Conservation (phyloP, 2,797 vertebrate genomes). For the Lacerta viridis region DNA sequence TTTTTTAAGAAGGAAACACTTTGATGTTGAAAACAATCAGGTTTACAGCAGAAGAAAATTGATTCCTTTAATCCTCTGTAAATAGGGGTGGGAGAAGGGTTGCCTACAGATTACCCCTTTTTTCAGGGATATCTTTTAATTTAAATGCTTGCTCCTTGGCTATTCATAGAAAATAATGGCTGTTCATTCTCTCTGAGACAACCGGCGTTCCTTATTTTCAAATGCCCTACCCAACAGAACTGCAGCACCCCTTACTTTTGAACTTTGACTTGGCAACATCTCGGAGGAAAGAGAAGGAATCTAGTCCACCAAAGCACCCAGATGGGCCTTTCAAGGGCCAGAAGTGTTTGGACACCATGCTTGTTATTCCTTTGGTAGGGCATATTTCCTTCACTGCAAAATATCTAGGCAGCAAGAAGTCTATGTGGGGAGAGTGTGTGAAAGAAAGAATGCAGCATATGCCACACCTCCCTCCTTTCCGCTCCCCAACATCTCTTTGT, state of each 20-base stretch:
- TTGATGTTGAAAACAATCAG: constrained; percentile 71
- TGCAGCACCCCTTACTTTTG: constrained; percentile 41
- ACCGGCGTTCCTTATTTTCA: background rate
- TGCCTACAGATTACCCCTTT: background rate
- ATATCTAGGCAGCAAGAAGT: constrained; percentile 53
- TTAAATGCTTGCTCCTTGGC: background rate
- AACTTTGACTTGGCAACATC: constrained; percentile 33
- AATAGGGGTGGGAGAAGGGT: constrained; percentile 42
- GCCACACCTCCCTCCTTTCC: background rate
- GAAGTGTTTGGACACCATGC: background rate
- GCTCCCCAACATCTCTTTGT: constrained; percentile 21
- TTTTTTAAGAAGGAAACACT: constrained; percentile 54
- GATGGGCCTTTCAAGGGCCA: constrained; percentile 59
- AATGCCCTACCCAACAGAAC: constrained; percentile 44
- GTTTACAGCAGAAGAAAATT: constrained; percentile 73
- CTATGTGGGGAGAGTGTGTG: constrained; percentile 33
- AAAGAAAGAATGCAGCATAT: constrained; percentile 41
- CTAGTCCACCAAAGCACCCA: constrained; percentile 59
- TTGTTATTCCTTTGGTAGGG: constrained; percentile 50
- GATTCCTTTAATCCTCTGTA: constrained; percentile 73
- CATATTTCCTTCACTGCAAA: background rate
- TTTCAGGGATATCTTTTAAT: constrained; percentile 10
- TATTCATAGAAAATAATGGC: constrained; percentile 13
- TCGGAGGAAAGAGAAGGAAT: constrained; percentile 49
- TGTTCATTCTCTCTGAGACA: constrained; percentile 3